Evolutionary conservation across 2,113 vertebrate genomes (phyloP).

Genomic region (Trematomus loennbergii): DNA sequence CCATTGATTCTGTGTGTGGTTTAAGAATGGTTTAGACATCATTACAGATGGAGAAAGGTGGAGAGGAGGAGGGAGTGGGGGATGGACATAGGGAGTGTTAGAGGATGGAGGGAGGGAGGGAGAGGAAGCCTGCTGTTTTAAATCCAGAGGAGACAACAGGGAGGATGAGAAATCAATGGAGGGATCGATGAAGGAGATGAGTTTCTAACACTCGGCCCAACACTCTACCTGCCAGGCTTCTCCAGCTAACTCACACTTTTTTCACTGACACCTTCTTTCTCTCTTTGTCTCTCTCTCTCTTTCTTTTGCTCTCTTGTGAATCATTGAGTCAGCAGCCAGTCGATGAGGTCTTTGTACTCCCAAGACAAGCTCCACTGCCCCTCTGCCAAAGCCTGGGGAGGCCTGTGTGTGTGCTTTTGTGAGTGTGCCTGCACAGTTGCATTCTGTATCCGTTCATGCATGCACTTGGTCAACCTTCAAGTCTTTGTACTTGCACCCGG

Average conservation of each 20-base stretch:
- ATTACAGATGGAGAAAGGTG: conserved; percentile 59
- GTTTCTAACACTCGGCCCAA: conserved; percentile 75
- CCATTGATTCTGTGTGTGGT: conserved; percentile 64
- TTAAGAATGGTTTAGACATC: conserved; percentile 70
- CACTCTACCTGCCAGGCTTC: conserved; percentile 76
- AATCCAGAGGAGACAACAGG: conserved; percentile 81
- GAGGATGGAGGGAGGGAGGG: conserved; percentile 57
- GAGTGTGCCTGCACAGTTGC: conserved; percentile 68
- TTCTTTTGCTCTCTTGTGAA: conserved; percentile 74
- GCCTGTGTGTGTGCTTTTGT: conserved; percentile 69
- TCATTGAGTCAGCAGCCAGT: conserved; percentile 85
- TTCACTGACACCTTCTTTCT: conserved; percentile 46
- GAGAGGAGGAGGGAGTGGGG: conserved; percentile 57
- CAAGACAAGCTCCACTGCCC: conserved; percentile 82
- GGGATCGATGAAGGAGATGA: conserved; percentile 81
- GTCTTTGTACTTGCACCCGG: conserved; percentile 66
- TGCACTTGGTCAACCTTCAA: conserved; percentile 70
- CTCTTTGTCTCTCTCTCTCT: conserved; percentile 50
- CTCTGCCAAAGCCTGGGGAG: conserved; percentile 76
- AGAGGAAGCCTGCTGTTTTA: conserved; percentile 77
- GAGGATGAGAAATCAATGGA: conserved; percentile 82
- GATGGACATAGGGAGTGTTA: conserved; percentile 64
- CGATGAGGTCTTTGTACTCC: conserved; percentile 84
- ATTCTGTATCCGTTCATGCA: conserved; percentile 74
- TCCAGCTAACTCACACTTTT: conserved; percentile 60